Evolutionary conservation across 2,113 vertebrate species (phyloP).

Genomic region (Chaetura pelagica): DNA sequence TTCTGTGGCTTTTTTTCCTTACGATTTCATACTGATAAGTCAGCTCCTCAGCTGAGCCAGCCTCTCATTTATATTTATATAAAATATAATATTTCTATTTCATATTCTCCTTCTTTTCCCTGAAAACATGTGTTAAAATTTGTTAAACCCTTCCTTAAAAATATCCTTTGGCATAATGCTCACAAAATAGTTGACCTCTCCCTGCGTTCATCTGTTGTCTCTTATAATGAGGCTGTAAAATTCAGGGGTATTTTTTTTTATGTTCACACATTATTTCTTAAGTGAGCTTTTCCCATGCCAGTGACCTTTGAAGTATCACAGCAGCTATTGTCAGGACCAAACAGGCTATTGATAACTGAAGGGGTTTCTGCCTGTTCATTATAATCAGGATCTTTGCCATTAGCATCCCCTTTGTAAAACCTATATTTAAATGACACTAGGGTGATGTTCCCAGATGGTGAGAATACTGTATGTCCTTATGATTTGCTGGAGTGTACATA

Average conservation of each 20-base stretch:
- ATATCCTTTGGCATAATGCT: background rate
- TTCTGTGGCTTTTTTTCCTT: background rate
- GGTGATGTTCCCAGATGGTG: background rate
- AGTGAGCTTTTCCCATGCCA: background rate
- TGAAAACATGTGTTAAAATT: background rate
- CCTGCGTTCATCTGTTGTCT: constrained; percentile 26
- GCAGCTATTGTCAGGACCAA: background rate
- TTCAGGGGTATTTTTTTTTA: background rate
- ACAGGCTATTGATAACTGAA: background rate
- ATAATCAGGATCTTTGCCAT: background rate
- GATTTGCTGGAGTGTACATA: background rate
- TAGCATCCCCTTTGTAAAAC: background rate
- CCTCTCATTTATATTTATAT: background rate
- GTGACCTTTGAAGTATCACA: background rate
- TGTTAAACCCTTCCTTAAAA: background rate
- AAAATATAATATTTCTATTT: no score
- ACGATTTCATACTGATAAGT: background rate
- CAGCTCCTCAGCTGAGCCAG: background rate
- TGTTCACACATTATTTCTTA: background rate
- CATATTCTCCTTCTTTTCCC: background rate
- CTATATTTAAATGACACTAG: background rate
- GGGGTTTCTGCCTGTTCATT: background rate
- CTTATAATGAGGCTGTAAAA: constrained; percentile 5
- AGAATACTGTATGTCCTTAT: background rate
- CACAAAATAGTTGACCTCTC: background rate